These are phyloP conservation scores for Stegastes partitus DNA, from an alignment of 2,113 vertebrate species.

Conservation along the genomic window DNA sequence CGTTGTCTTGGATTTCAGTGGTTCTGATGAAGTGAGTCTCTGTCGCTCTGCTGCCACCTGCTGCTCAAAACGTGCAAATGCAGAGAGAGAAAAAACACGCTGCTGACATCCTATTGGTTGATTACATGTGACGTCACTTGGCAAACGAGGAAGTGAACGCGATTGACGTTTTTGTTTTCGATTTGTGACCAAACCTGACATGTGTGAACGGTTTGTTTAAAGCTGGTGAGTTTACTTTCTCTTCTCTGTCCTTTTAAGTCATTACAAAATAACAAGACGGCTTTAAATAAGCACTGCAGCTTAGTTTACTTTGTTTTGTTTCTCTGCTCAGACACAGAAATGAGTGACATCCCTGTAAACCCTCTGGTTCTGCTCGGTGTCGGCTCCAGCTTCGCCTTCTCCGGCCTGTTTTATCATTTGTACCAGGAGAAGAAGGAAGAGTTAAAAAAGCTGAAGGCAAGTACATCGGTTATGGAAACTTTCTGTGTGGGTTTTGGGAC, in stretches of 20 bases:
- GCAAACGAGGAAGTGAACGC: constrained; percentile 39
- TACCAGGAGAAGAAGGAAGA: constrained; percentile 79
- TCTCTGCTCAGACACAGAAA: constrained; percentile 52
- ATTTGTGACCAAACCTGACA: background rate
- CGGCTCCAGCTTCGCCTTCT: constrained; percentile 83
- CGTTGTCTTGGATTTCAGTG: no score
- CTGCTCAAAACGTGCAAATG: background rate
- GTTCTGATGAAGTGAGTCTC: no score
- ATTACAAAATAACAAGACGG: fast-evolving
- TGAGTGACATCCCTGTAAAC: constrained; percentile 76
- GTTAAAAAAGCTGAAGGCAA: constrained; percentile 75
- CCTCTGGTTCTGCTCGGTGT: constrained; percentile 75
- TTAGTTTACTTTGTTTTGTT: background rate
- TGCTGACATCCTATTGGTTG: constrained; percentile 51
- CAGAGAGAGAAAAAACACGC: fast-evolving
- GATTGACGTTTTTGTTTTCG: constrained; percentile 8
- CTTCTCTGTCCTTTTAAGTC: fast-evolving
- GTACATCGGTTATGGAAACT: background rate
- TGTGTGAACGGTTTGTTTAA: background rate
- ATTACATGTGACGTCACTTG: background rate
- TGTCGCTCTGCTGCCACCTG: constrained; percentile 35
- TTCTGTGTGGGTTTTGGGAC: background rate
- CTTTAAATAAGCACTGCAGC: background rate
- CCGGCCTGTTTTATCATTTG: constrained; percentile 81
- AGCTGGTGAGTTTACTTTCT: constrained; percentile 16